Conservation (phyloP, 2,113 vertebrate genomes). For the Melanostigma gelatinosum region DNA sequence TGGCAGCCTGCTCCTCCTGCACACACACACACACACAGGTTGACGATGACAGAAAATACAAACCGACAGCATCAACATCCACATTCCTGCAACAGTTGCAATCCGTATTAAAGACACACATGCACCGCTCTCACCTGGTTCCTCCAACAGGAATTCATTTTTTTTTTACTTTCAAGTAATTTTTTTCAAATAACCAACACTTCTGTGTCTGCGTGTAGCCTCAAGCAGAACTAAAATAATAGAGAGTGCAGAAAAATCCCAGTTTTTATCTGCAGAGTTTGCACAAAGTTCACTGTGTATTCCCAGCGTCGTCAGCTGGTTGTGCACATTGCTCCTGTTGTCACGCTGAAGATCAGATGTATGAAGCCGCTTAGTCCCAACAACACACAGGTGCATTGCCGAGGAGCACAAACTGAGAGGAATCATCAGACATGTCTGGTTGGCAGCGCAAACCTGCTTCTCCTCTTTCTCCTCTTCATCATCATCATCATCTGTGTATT, state of each 20-base stretch:
- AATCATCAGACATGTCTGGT: not conserved
- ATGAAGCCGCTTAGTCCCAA: not conserved
- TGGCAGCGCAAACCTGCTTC: not conserved
- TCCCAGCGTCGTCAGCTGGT: not conserved
- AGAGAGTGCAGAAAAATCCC: not conserved
- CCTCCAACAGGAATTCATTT: slow-evolving; percentile 73
- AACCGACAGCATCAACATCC: not conserved
- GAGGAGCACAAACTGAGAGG: not conserved
- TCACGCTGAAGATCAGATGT: not conserved
- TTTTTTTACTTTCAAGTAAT: not conserved
- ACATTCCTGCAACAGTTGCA: not conserved
- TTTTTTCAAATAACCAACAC: not conserved
- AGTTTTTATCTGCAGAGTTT: not conserved
- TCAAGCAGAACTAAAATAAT: not conserved
- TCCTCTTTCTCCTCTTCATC: slow-evolving; percentile 41
- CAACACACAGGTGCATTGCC: not conserved
- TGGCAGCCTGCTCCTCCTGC: slow-evolving; percentile 78
- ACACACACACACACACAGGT: slow-evolving; percentile 41
- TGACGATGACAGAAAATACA: not conserved
- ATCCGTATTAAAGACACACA: not conserved
- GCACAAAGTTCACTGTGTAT: not conserved
- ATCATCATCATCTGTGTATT: slow-evolving; percentile 17
- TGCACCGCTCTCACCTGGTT: slow-evolving; percentile 38
- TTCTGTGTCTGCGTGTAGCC: slow-evolving; percentile 44
- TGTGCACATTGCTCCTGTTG: not conserved